Evolutionary conservation across 30 jellyfish, hydroid and myxozoan species (phyloP).

Genomic region (Sanderia malayensis): DNA sequence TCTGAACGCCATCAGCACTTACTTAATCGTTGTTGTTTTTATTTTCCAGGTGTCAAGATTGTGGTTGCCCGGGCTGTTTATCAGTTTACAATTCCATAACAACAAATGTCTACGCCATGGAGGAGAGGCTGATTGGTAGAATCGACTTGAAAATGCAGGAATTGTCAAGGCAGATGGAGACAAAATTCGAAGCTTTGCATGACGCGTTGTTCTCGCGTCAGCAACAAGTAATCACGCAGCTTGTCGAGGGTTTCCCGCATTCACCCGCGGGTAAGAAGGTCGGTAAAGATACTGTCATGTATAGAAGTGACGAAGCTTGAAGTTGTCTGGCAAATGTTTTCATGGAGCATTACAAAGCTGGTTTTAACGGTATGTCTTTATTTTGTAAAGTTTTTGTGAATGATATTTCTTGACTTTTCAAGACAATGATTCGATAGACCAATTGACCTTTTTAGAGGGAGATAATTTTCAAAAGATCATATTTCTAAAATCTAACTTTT

Average conservation of each 20-base stretch:
- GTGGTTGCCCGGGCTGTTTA: slow-evolving; percentile 82
- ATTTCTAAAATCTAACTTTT: no score
- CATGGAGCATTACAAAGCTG: no score
- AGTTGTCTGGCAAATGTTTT: no score
- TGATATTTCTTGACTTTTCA: no score
- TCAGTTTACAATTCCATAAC: slow-evolving; percentile 62
- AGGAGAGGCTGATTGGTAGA: slow-evolving; percentile 61
- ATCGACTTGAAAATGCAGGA: slow-evolving; percentile 67
- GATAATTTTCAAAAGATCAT: no score
- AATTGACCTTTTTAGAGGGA: no score
- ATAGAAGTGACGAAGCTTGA: slow-evolving; percentile 41
- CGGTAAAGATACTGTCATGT: slow-evolving; percentile 33
- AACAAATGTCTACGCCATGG: slow-evolving; percentile 67
- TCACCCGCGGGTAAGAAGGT: slow-evolving; percentile 29
- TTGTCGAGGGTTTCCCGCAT: slow-evolving; percentile 35
- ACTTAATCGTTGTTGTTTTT: no score
- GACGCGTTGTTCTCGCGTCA: slow-evolving; percentile 59
- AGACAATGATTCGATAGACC: no score
- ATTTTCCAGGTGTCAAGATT: slow-evolving; percentile 54
- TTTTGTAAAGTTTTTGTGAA: no score
- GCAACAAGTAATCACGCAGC: slow-evolving; percentile 39
- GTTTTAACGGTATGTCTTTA: no score
- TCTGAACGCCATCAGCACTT: no score
- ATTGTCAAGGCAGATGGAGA: slow-evolving; percentile 45
- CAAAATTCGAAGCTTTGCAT: slow-evolving; percentile 52